Evolutionary conservation across 2,113 vertebrate species (phyloP), one percentile per base, ranked within the genome.

Genomic region (Eira barbara): DNA sequence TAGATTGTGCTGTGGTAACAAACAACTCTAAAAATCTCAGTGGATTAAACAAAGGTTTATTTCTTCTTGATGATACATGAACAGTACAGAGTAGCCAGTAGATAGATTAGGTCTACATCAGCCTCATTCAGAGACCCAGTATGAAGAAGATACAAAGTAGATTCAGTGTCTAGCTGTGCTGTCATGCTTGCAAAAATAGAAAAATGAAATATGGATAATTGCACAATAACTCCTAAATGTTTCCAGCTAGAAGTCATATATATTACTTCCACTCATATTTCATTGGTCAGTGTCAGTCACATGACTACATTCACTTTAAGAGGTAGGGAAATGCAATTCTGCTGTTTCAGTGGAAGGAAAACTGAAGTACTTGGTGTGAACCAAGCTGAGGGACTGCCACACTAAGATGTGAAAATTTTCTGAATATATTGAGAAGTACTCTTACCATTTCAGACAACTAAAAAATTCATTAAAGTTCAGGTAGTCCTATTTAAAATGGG

Each of bases 1-100:
- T 90, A 95, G n/a, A 42, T 76, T 95, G 47, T 92, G 81, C 36
- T 92, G 36, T 80, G 36, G 31, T 76, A 91, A 92, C 47, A 94
- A 97, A 65, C 27, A 90, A 83, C 11, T 14, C 42, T 69, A 81
- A 67, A 94, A 63, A 34, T 91, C 39, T 89, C 39, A 47, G 76
- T 45, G 49, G 74, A 3, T 91, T 84, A 82, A 81, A 59, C 18
- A 71, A 27, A 29, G 4, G 6, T 18, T 67, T 89, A 47, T 45
- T 65, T 85, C 34, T 90, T 79, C 10, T 57, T 96, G 23, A 13
- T 2, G 63, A 6, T 29, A 61, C 4, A 18, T 29, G 9, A 69
- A 59, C 9, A 86, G 20, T 23, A 39, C 11, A 73, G 27, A n/a
- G 36, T 76, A 45, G 12, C 47, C 80, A 6, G 57, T 88, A n/a